Conservation (phyloP, 2,888 invertebrate species). For the Microdon myrmicae region DNA sequence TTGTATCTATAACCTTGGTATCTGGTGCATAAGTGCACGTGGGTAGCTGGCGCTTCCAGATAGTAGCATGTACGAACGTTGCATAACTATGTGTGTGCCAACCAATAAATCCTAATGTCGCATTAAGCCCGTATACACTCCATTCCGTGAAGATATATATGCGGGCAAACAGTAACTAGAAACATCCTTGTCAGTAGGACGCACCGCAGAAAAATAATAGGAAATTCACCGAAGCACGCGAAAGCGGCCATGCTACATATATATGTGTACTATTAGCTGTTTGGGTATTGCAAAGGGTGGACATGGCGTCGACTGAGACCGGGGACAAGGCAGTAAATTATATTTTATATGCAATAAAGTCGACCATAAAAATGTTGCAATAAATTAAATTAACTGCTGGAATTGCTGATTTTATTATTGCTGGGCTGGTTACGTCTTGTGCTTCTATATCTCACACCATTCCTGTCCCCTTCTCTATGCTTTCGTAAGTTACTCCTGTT, state of each 20-base stretch:
- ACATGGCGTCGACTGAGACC: constrained; percentile 23
- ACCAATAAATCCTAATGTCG: constrained; percentile 45
- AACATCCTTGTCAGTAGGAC: constrained; percentile 31
- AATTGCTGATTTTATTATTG: constrained; percentile 66
- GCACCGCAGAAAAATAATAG: constrained; percentile 14
- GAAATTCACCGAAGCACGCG: constrained; percentile 25
- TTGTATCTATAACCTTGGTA: constrained; percentile 17
- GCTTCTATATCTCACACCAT: constrained; percentile 29
- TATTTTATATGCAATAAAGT: constrained; percentile 69
- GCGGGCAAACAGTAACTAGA: constrained; percentile 17
- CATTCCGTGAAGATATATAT: constrained; percentile 8
- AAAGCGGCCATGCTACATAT: constrained; percentile 30
- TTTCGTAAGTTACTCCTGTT: background rate
- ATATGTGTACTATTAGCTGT: constrained; percentile 41
- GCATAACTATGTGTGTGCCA: constrained; percentile 22
- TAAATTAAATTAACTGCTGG: constrained; percentile 68
- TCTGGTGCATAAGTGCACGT: constrained; percentile 5
- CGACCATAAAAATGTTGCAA: constrained; percentile 68
- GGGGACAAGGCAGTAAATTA: constrained; percentile 66
- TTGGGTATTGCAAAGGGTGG: constrained; percentile 34
- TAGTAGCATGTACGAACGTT: background rate
- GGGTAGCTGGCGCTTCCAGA: background rate
- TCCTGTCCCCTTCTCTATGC: constrained; percentile 21
- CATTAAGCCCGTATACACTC: constrained; percentile 45
- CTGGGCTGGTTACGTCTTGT: constrained; percentile 35